Conservation (phyloP, 2,797 vertebrate species). For the Galagoides demidoff region DNA sequence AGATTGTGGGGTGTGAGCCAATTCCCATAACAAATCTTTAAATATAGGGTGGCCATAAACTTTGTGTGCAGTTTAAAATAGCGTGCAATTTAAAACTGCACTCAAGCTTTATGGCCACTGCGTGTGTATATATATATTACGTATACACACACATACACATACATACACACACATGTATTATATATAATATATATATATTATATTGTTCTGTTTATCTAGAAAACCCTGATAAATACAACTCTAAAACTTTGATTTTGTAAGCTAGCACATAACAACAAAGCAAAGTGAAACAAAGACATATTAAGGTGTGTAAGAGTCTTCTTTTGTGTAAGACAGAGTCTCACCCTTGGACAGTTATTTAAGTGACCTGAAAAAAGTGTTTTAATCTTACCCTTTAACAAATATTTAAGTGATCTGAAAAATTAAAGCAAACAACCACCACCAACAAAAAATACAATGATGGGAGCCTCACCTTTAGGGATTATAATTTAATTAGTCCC, state of each 20-base stretch:
- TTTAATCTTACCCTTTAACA: background rate
- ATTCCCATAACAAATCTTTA: background rate
- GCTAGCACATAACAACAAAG: background rate
- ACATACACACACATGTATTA: too few relatives aligned
- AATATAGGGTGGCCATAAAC: too few relatives aligned
- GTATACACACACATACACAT: too few relatives aligned
- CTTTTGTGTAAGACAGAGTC: background rate
- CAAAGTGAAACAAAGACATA: background rate
- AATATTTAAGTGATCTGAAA: background rate
- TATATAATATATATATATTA: background rate
- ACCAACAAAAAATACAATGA: background rate
- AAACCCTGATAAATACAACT: background rate
- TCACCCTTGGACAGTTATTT: background rate
- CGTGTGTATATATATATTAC: too few relatives aligned
- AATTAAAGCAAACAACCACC: too few relatives aligned
- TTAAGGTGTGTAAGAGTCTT: background rate
- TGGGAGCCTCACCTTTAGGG: background rate
- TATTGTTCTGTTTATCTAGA: background rate
- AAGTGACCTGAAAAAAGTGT: background rate
- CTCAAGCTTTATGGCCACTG: too few relatives aligned
- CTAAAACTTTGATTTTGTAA: slow-evolving; percentile 14
- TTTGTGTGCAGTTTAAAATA: too few relatives aligned
- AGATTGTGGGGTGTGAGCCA: background rate
- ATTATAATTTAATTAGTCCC: background rate
- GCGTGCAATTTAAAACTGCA: too few relatives aligned